A percentile compares a stretch with the other conserved stretches of the same genome.
phyloP scores from a whole-genome alignment of 2,888 invertebrate genomes.

The Melitaea athalia region DNA sequence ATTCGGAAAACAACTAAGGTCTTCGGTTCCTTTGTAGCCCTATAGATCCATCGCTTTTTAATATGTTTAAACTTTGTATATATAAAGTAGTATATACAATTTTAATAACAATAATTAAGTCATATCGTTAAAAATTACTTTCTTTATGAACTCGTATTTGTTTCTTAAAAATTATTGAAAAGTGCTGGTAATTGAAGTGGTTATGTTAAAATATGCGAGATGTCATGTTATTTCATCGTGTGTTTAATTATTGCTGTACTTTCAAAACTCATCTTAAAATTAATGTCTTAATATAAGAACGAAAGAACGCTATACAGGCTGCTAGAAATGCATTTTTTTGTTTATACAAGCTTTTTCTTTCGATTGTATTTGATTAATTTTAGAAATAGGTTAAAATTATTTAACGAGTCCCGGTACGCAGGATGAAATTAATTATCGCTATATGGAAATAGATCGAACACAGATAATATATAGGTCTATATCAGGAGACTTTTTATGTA shows the following conservation, averaged over 20 bases:
- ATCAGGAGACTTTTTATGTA: no score
- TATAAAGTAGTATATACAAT: no score
- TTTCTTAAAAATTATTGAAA: background rate
- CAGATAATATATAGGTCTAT: no score
- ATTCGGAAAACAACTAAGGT: no score
- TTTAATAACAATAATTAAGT: background rate
- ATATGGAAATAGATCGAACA: no score
- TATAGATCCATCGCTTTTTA: no score
- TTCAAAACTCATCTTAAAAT: conserved; percentile 53
- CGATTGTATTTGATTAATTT: background rate
- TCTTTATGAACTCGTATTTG: background rate
- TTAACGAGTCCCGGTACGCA: no score
- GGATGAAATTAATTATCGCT: no score
- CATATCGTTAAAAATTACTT: background rate
- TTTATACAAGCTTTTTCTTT: background rate
- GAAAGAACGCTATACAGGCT: conserved; percentile 45
- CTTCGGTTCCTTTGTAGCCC: no score
- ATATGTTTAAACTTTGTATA: no score
- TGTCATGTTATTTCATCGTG: conserved; percentile 12
- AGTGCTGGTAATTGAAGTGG: background rate
- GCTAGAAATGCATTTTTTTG: conserved; percentile 27
- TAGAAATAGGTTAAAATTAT: no score
- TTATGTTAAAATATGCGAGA: conserved; percentile 12
- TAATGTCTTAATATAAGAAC: conserved; percentile 62
- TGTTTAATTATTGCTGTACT: conserved; percentile 51